phyloP scores from a whole-genome alignment of 1,140 invertebrate genomes.

The Cataglyphis hispanica region DNA sequence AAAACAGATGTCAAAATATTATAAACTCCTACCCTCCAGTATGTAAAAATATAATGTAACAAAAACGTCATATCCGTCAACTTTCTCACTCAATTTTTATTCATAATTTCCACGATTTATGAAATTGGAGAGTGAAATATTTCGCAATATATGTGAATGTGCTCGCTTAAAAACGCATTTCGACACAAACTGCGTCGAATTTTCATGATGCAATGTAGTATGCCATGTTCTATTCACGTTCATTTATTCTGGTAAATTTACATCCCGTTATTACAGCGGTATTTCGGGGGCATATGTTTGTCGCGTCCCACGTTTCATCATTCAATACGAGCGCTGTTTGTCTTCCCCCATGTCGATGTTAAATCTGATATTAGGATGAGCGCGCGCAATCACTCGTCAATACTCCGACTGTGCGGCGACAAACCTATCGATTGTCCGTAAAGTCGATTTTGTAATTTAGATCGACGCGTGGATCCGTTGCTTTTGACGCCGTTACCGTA shows the following conservation, averaged over 20 bases:
- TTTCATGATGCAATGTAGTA: conserved; percentile 55
- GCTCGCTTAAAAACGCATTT: conserved; percentile 47
- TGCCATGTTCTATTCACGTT: conserved; percentile 30
- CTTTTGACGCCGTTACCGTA: conserved; percentile 42
- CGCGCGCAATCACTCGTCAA: conserved; percentile 53
- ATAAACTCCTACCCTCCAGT: neutral
- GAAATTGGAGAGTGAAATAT: conserved; percentile 40
- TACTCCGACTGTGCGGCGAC: conserved; percentile 40
- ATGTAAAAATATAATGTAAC: conserved; percentile 8
- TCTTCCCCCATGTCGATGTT: conserved; percentile 58
- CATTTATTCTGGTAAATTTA: conserved; percentile 55
- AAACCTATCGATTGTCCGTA: conserved; percentile 61
- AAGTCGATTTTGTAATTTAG: conserved; percentile 65
- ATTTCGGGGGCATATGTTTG: conserved; percentile 56
- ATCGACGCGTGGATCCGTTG: conserved; percentile 25
- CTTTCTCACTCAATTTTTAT: conserved; percentile 23
- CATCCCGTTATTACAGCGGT: conserved; percentile 58
- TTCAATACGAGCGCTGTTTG: conserved; percentile 48
- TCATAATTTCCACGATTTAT: conserved; percentile 55
- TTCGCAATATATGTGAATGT: neutral
- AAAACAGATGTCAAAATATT: neutral
- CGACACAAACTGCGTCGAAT: conserved; percentile 29
- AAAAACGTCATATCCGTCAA: neutral
- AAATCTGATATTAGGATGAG: conserved; percentile 57
- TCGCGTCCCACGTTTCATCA: conserved; percentile 55